Percentiles rank a stretch among this genome's conserved stretches.
Conservation (phyloP, 1,140 invertebrate species). For the Tetragonula clypearis region DNA sequence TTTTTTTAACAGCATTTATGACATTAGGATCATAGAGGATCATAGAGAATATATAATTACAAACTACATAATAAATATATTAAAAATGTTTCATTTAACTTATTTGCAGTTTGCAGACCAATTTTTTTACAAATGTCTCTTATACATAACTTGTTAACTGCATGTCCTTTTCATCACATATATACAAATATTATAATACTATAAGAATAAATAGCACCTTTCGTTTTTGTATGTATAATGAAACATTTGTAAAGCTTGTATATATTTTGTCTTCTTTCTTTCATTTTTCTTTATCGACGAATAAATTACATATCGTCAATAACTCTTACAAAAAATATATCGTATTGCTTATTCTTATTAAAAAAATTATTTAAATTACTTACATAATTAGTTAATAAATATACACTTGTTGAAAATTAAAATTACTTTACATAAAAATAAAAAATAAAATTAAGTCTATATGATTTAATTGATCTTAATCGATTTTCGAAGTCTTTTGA, state of each 20-base stretch:
- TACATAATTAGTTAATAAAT: slow-evolving; percentile 35
- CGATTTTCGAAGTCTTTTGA: slow-evolving; percentile 12
- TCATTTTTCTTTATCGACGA: neutral
- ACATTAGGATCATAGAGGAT: neutral
- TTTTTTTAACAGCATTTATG: neutral
- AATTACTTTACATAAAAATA: slow-evolving; percentile 13
- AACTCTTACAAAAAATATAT: slow-evolving; percentile 33
- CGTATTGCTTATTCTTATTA: neutral
- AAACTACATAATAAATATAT: slow-evolving; percentile 52
- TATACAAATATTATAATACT: slow-evolving; percentile 60
- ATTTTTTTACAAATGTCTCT: slow-evolving; percentile 46
- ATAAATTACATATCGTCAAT: slow-evolving; percentile 8
- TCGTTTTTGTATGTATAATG: slow-evolving; percentile 8
- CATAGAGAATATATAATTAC: slow-evolving; percentile 1
- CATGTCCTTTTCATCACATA: slow-evolving; percentile 9
- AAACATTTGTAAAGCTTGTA: slow-evolving; percentile 20
- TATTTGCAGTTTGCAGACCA: neutral
- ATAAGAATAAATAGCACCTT: slow-evolving; percentile 70
- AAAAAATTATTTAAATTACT: slow-evolving; percentile 12
- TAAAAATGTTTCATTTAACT: slow-evolving; percentile 44
- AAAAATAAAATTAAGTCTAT: slow-evolving; percentile 25
- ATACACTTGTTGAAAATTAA: neutral
- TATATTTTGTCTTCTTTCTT: neutral
- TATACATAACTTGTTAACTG: slow-evolving; percentile 15
- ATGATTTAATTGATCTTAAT: slow-evolving; percentile 10